These are phyloP conservation scores for Scarus forsteni DNA, from an alignment of 2,797 vertebrate genomes.

Conservation along the genomic window DNA sequence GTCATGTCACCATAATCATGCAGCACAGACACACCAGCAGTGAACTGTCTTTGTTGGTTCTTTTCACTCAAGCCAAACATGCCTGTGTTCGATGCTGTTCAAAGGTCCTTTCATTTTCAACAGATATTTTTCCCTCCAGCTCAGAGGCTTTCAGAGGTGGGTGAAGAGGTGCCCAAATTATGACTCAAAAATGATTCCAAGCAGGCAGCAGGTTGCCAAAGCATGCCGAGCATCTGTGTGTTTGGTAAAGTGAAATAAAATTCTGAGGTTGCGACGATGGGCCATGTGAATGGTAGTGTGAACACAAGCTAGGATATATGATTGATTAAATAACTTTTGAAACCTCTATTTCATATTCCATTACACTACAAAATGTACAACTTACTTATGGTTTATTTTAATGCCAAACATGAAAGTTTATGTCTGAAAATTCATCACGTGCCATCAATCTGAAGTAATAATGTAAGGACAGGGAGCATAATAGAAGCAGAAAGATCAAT, in stretches of 20 bases:
- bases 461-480: slow-evolving; percentile 35
- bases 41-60: slow-evolving; percentile 43
- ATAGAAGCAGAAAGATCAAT: slow-evolving; percentile 41
- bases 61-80: slow-evolving; percentile 52
- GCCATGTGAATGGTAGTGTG: slow-evolving; percentile 13
- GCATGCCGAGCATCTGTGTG: slow-evolving; percentile 32
- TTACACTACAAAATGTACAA: slow-evolving; percentile 24
- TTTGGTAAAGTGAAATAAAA: slow-evolving; percentile 45
- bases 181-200: slow-evolving; percentile 27
- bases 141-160: slow-evolving; percentile 39
- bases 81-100: slow-evolving; percentile 33
- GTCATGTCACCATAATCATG: slow-evolving; percentile 66
- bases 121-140: slow-evolving; percentile 22
- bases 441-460: slow-evolving; percentile 48
- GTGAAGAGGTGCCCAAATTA: slow-evolving; percentile 43
- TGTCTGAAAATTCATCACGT: not conserved
- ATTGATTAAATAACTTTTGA: slow-evolving; percentile 38
- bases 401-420: slow-evolving; percentile 26
- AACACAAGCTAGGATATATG: slow-evolving; percentile 27
- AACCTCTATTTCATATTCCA: slow-evolving; percentile 26
- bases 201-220: slow-evolving; percentile 35
- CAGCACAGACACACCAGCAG: slow-evolving; percentile 37
- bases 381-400: slow-evolving; percentile 4
- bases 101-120: slow-evolving; percentile 52
- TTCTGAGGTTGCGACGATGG: slow-evolving; percentile 15